Evolutionary conservation across 53 echinoderm and acorn worm species (phyloP), one percentile per base, ranked within the genome.

Genomic region (Henricia sp.): DNA sequence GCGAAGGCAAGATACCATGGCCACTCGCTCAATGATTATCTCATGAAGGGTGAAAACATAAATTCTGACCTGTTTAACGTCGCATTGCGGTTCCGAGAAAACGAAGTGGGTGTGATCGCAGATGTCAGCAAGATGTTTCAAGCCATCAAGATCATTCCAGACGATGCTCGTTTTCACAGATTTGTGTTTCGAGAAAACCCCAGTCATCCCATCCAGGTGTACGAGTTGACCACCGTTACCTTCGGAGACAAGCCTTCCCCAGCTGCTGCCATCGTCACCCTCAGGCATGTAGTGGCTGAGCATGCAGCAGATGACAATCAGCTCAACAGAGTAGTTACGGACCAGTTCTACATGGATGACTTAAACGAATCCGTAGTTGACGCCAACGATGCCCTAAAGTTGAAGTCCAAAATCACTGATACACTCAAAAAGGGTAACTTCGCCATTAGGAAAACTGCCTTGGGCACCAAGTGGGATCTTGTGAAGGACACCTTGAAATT

Each of bases 191-290:
- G 87, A 4, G 93, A 93, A 35, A 82, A 83, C 32, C 83, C 84
- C 17, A 70, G 71, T 59, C 93, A 93, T 5, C 90, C 90, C 0
- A 84, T 93, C 32, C 75, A 77, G 28, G 93, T 93, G 1, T 90
- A 75, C 56, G 72, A 90, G 72, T 27, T 25, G 23, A 89, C 83
- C 0, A 90, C 90, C 9, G 89, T 89, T 0, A 90, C 93, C 2
- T 93, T 93, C 38, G 93, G 93, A n/a, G 93, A 93, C 77, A 93
- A 90, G 38, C 93, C 90, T 0, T 93, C 93, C 21, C 93, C 93
- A 35, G 84, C 87, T 68, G 89, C 89, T 68, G 93, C 93, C 24
- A 90, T 93, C 40, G 63, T 87, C 14, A 90, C 93, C 5, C 77
- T 93, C 25, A 75, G 93, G 37, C 87, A 89, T 77, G 82, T 82